Evolutionary conservation across 1,140 invertebrate genomes (phyloP), one percentile per base, ranked within the genome.

Genomic region (Danaus melanippus): DNA sequence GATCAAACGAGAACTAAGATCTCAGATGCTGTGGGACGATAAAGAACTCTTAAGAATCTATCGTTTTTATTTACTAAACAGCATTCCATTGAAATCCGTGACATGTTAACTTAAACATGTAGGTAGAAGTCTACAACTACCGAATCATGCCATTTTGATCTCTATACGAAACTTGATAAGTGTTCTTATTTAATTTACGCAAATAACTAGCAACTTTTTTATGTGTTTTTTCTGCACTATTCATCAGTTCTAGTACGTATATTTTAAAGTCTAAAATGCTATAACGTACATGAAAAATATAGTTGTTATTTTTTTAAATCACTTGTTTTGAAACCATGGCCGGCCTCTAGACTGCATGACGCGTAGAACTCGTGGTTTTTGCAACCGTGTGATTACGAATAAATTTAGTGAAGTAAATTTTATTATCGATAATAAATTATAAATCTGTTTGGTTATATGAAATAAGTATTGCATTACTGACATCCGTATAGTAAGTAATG

Each of bases 281-380:
- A 3, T 62, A 54, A 42, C 44, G 10, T 10, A 41, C 12, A 48
- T 46, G 56, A 39, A 51, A 32, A 56, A 50, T 62, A 39, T 17
- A 50, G 42, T 42, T 42, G 54, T 64, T 41, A 46, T 46, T 56
- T 50, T 72, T 79, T 74, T 75, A 32, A 32, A 32, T 32, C 21
- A 48, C 62, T 71, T 59, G 62, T 67, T 72, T 68, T 76, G 64
- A 64, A 68, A 75, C 58, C 62, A 58, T 57, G 56, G 56, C 45
- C 51, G 59, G 60, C 60, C 60, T 64, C 69, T 69, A 82, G 79
- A 82, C 79, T 79, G 77, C 74, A 82, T 80, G 76, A 82, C 79
- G 79, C 79, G 75, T 76, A 74, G 70, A 70, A 74, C 73, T 69
- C 75, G 75, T 63, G 67, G 71, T 79, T 79, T 76, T 82, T 76